Base-by-base conservation (phyloP, 2,113 vertebrate species). In the Campylomormyrus tamandua region DNA sequence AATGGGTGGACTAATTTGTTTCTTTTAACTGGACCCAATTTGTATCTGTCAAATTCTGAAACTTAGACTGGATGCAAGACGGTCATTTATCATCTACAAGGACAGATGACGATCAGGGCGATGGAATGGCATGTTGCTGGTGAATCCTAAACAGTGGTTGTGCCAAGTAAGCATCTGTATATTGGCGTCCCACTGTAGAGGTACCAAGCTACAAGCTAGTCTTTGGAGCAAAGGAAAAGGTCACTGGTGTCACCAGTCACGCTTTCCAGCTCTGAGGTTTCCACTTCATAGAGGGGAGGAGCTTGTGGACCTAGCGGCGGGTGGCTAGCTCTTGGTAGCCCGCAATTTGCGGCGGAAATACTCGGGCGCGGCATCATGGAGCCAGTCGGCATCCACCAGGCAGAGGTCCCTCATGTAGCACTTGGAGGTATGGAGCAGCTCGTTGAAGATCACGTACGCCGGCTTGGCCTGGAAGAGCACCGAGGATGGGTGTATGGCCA, bases 341-440 rank as follows among this genome's bases (percentile, higher is more conserved):
- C 93, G 96, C n/a, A 99, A 95, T 88, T 96, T 98, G 91, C 95
- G 96, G 85, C 96, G 94, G 91, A 99, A 99, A 91, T 97, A 97
- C 0, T 98, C 96, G 0, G 98, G 98, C 0, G 98, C 98, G 0
- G 98, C 97, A 0, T 99, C 97, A 0, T 96, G 95, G 11, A 99
- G 96, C 98, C 98, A 99, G 80, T 97, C 96, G 0, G 97, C 92
- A 0, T 99, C 98, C 49, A 99, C 97, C 83, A 98, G 91, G 1
- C 98, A 98, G 80, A 99, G 96, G 92, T 97, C 98, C 7, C 97
- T 96, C 98, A 99, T 98, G 96, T 99, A 99, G 96, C 98, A 97
- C 92, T 95, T 96, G 62, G 94, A 98, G 88, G 98, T 99, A 94
- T 96, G 96, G 11, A 99, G 96, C 90, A 99, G 96, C 93, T 96